Percentiles rank a stretch among this genome's conserved stretches.
Conservation (phyloP, 1,140 invertebrate genomes). For the Trichonephila clavipes region DNA sequence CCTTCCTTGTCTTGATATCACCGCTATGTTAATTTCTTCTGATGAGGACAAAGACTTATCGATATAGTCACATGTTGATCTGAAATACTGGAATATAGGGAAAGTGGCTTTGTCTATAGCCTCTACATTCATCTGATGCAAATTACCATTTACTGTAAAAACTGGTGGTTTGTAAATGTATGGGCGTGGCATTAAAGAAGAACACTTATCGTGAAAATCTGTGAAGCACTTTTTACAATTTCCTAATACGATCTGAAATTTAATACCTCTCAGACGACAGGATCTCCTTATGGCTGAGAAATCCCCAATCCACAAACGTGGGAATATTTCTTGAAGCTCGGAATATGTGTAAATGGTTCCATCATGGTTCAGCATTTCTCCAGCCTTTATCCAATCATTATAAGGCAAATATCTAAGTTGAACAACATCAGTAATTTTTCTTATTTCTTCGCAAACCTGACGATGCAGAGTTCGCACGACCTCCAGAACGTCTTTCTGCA, state of each 20-base stretch:
- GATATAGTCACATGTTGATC: neutral
- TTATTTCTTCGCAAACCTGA: neutral
- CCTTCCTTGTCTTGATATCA: neutral
- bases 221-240: neutral
- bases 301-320: conserved; percentile 1
- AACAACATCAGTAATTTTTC: neutral
- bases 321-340: neutral
- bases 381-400: neutral
- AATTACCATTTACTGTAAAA: neutral
- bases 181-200: neutral
- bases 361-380: neutral
- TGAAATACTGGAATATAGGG: neutral
- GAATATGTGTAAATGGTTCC: neutral
- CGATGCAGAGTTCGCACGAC: neutral
- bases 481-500: neutral
- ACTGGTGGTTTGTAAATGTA: neutral
- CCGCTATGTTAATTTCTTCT: neutral
- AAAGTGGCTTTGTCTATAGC: neutral
- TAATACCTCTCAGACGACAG: neutral
- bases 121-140: neutral
- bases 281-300: neutral
- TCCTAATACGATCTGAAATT: neutral
- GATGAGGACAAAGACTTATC: neutral
- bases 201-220: neutral
- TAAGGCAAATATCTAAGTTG: neutral